phyloP scores from a whole-genome alignment of 1,140 invertebrate genomes.

The Mya arenaria region DNA sequence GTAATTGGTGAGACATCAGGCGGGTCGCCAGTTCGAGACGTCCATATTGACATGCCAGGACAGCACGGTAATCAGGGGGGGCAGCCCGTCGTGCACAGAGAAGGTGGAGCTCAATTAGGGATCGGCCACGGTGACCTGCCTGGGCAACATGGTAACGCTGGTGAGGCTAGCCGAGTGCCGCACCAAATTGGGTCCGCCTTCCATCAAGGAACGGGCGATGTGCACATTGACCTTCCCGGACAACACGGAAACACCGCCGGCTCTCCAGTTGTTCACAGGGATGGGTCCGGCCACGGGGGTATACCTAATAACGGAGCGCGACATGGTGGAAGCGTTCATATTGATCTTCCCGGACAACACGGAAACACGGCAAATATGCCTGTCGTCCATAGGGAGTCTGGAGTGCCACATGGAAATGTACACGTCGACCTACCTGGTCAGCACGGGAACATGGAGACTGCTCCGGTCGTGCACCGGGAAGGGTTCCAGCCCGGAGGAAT shows the following conservation, averaged over 20 bases:
- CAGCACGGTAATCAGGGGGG: no score
- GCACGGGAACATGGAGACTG: background rate
- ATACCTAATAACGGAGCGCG: no score
- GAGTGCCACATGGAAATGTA: background rate
- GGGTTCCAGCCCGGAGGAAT: background rate
- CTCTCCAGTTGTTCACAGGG: background rate
- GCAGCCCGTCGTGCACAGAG: background rate
- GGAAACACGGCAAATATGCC: no score
- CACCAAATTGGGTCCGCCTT: no score
- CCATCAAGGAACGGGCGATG: background rate
- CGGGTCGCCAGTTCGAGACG: no score
- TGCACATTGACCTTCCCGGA: background rate
- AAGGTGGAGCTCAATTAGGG: no score
- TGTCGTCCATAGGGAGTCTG: no score
- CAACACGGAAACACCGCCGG: background rate
- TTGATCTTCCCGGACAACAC: no score
- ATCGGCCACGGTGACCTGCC: conserved; percentile 25
- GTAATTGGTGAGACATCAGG: no score
- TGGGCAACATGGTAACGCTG: conserved; percentile 12
- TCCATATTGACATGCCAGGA: no score
- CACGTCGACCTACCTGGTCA: background rate
- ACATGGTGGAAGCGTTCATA: no score
- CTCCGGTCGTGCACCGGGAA: background rate
- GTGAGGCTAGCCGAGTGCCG: background rate
- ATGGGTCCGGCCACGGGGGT: no score